Conservation (phyloP, 2,888 invertebrate species). For the Zele albiditarsus region DNA sequence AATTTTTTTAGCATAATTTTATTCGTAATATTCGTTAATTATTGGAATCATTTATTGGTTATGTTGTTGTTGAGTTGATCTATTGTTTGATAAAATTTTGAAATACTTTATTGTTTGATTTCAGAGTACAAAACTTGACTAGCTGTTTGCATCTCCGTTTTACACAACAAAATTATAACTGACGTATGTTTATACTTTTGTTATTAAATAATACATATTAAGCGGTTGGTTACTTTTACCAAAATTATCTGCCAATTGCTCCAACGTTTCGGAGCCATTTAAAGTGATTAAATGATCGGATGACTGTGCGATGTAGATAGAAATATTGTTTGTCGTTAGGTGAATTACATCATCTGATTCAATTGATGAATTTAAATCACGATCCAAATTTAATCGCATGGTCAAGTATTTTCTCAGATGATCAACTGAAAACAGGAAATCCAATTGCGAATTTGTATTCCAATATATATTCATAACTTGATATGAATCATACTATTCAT, state of each 20-base stretch:
- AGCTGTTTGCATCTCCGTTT: too few relatives aligned
- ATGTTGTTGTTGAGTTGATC: too few relatives aligned
- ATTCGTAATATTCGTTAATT: too few relatives aligned
- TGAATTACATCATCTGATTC: background rate
- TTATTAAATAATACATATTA: slow-evolving; percentile 91
- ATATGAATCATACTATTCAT: too few relatives aligned
- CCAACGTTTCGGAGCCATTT: slow-evolving; percentile 90
- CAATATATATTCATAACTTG: too few relatives aligned
- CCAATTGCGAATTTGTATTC: background rate
- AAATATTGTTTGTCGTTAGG: slow-evolving; percentile 86
- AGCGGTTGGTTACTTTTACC: slow-evolving; percentile 94
- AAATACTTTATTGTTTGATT: too few relatives aligned
- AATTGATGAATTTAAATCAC: slow-evolving; percentile 86
- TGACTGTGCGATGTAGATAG: slow-evolving; percentile 91
- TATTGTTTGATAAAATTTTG: too few relatives aligned
- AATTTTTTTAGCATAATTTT: too few relatives aligned
- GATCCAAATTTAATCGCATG: slow-evolving; percentile 89
- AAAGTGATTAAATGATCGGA: slow-evolving; percentile 88
- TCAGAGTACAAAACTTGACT: too few relatives aligned
- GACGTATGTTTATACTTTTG: background rate
- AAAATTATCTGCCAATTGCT: slow-evolving; percentile 95
- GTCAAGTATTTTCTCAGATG: slow-evolving; percentile 96
- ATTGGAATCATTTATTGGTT: too few relatives aligned
- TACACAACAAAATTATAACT: too few relatives aligned
- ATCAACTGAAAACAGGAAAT: slow-evolving; percentile 88